These are phyloP conservation scores for Pseudorectes ferrugineus DNA, from an alignment of 2,113 vertebrate genomes.

Conservation along the genomic window DNA sequence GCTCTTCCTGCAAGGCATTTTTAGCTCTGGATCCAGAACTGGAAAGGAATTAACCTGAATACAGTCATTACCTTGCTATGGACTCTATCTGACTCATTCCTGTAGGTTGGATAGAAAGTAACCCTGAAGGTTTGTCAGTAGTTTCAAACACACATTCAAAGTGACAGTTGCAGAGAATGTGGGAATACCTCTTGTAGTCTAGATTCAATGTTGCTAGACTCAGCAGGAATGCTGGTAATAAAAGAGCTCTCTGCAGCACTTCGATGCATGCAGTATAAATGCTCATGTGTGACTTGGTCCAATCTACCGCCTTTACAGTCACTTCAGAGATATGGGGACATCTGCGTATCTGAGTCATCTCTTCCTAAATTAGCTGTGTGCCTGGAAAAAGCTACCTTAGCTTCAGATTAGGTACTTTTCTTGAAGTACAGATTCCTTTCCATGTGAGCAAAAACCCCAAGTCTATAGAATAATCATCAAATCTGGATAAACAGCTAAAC, in stretches of 20 bases:
- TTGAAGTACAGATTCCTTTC: neutral
- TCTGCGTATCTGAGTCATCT: neutral
- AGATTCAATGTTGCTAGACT: neutral
- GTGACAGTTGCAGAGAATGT: neutral
- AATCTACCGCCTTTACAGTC: neutral
- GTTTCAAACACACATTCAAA: neutral
- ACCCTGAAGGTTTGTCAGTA: neutral
- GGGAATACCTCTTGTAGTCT: neutral
- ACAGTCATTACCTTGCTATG: neutral
- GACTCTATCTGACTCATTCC: neutral
- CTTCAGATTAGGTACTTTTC: neutral
- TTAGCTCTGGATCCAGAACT: neutral
- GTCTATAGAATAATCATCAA: neutral
- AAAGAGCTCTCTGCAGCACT: neutral
- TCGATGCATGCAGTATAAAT: neutral
- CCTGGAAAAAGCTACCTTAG: neutral
- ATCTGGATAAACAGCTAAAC: neutral
- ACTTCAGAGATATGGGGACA: neutral
- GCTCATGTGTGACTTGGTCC: neutral
- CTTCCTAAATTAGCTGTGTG: neutral
- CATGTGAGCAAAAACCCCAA: neutral
- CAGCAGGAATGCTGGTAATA: neutral
- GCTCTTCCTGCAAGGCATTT: neutral
- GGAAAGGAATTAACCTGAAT: neutral
- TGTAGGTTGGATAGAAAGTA: neutral